These are phyloP conservation scores for Ceryle rudis DNA, from an alignment of 2,797 vertebrate genomes.

Conservation along the genomic window DNA sequence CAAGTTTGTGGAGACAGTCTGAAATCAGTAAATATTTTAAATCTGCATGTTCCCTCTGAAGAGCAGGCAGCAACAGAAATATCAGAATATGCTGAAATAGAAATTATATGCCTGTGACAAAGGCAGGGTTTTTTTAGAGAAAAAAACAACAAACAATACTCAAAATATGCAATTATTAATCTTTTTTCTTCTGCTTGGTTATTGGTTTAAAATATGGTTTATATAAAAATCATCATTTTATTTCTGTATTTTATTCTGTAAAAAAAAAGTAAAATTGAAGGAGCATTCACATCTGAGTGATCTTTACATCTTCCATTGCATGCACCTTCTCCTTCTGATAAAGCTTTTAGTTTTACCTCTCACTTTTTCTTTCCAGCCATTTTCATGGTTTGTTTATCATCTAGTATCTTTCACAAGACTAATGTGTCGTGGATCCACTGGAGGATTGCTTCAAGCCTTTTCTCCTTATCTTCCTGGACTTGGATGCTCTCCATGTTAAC, in stretches of 20 bases:
- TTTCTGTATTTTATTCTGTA: too few relatives aligned
- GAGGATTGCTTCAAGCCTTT: neutral
- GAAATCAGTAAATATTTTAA: neutral
- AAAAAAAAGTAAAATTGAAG: neutral
- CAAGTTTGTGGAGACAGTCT: neutral
- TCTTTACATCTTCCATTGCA: neutral
- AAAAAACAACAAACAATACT: neutral
- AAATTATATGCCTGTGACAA: neutral
- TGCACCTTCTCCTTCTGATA: neutral
- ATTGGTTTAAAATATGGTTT: neutral
- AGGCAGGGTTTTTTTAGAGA: neutral
- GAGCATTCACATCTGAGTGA: neutral
- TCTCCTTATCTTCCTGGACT: neutral
- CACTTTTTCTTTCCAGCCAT: neutral
- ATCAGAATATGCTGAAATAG: neutral
- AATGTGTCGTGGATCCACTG: neutral
- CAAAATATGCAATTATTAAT: neutral
- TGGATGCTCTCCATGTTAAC: neutral
- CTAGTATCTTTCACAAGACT: neutral
- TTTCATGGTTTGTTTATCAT: neutral
- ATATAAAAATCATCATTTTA: neutral
- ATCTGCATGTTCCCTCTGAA: neutral
- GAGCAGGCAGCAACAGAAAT: neutral
- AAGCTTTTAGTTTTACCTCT: neutral
- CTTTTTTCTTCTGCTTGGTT: neutral